These are phyloP conservation scores for Cervus canadensis DNA, from an alignment of 2,113 vertebrate species.

Conservation along the genomic window DNA sequence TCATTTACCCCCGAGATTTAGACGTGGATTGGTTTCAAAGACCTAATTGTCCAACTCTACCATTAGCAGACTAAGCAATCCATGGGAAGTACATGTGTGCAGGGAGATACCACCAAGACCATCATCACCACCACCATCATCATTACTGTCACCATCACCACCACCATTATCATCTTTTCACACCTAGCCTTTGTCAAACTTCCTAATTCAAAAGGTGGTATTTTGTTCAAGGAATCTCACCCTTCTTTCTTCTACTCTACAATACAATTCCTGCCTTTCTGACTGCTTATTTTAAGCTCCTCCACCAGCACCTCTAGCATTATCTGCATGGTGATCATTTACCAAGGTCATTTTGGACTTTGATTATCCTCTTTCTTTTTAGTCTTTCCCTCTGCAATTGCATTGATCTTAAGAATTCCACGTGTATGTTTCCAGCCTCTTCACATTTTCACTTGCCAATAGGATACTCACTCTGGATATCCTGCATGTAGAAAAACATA, in stretches of 20 bases:
- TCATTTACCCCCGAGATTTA: neutral
- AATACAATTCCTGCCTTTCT: neutral
- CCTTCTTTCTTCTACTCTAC: neutral
- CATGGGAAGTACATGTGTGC: fast-evolving
- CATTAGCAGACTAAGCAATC: neutral
- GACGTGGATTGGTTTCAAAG: neutral
- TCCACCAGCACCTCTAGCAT: neutral
- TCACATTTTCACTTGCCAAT: neutral
- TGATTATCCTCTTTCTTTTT: neutral
- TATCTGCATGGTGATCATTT: too few relatives aligned
- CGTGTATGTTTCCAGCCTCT: neutral
- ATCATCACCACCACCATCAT: fast-evolving
- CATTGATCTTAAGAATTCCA: neutral
- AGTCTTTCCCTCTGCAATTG: neutral
- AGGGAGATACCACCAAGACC: neutral
- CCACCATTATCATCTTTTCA: neutral
- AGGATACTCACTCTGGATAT: neutral
- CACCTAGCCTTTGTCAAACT: neutral
- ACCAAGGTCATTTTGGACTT: neutral
- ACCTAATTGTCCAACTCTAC: neutral
- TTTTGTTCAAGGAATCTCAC: neutral
- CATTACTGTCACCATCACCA: fast-evolving
- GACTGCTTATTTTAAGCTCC: neutral
- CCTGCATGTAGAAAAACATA: neutral
- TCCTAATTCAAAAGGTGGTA: neutral